phyloP scores from a whole-genome alignment of 2,113 vertebrate genomes.

The Chaenocephalus aceratus region DNA sequence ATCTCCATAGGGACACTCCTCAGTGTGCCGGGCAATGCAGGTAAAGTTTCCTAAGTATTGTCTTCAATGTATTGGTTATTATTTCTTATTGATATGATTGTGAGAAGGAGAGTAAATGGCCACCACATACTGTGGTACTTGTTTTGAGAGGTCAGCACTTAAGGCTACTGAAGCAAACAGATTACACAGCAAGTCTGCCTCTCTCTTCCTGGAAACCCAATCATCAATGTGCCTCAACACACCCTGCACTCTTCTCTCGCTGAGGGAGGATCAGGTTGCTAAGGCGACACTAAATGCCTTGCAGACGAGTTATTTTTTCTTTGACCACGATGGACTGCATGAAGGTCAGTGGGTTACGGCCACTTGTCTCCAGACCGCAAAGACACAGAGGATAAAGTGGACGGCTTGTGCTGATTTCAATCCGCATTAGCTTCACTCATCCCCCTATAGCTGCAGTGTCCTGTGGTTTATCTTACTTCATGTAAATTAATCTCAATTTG shows the following conservation, averaged over 20 bases:
- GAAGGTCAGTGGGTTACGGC: conserved; percentile 78
- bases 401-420: conserved; percentile 69
- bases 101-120: conserved; percentile 31
- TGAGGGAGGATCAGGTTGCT: conserved; percentile 78
- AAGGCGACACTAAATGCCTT: conserved; percentile 80
- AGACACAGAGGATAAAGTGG: conserved; percentile 68
- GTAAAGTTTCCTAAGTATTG: conserved; percentile 74
- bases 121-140: conserved; percentile 33
- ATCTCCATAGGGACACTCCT: conserved; percentile 98
- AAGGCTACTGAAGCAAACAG: conserved; percentile 61
- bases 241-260: conserved; percentile 69
- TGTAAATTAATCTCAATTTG: conserved; percentile 77
- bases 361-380: conserved; percentile 58
- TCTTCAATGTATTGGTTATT: neutral
- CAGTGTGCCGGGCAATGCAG: conserved; percentile 98
- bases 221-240: conserved; percentile 62
- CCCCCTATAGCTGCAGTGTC: conserved; percentile 54
- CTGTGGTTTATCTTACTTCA: conserved; percentile 71
- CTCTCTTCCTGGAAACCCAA: conserved; percentile 66
- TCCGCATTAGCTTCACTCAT: conserved; percentile 62
- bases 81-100: neutral
- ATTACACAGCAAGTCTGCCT: conserved; percentile 75
- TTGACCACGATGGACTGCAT: conserved; percentile 63
- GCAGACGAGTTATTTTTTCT: conserved; percentile 73
- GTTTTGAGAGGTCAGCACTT: conserved; percentile 71